Percentiles rank a stretch among this genome's conserved stretches.
Evolutionary conservation across 2,113 vertebrate genomes (phyloP).

Genomic region (Prolemur simus): DNA sequence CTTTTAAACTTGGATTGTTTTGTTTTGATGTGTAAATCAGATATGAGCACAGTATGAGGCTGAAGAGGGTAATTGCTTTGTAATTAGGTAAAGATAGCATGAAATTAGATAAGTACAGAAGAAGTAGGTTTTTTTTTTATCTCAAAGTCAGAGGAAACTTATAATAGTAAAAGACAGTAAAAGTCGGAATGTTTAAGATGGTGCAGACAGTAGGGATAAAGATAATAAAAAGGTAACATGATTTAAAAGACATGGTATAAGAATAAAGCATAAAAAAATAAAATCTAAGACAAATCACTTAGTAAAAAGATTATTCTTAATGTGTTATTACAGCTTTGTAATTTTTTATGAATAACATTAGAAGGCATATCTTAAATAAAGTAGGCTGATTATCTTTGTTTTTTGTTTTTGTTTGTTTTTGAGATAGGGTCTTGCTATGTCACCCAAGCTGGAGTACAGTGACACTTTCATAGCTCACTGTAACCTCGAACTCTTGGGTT

Average conservation of each 20-base stretch:
- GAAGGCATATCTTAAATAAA: neutral
- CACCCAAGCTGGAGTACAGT: too few relatives aligned
- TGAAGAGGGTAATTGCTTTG: neutral
- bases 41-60: neutral
- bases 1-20: neutral
- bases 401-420: too few relatives aligned
- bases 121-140: neutral
- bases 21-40: neutral
- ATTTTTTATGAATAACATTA: conserved; percentile 1
- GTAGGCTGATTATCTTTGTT: neutral
- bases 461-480: too few relatives aligned
- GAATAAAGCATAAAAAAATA: neutral
- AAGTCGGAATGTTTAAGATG: neutral
- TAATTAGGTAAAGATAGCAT: neutral
- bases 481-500: too few relatives aligned
- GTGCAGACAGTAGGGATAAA: neutral
- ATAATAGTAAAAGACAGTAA: neutral
- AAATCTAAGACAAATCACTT: conserved; percentile 9
- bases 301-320: conserved; percentile 15
- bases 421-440: too few relatives aligned
- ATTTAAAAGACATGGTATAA: neutral
- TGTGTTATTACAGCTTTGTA: neutral
- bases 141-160: conserved; percentile 2
- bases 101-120: neutral
- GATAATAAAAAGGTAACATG: neutral